A percentile compares a stretch with the other conserved stretches of the same genome.
Evolutionary conservation across 2,888 invertebrate species (phyloP).

Genomic region (Scrobipalpa costella): DNA sequence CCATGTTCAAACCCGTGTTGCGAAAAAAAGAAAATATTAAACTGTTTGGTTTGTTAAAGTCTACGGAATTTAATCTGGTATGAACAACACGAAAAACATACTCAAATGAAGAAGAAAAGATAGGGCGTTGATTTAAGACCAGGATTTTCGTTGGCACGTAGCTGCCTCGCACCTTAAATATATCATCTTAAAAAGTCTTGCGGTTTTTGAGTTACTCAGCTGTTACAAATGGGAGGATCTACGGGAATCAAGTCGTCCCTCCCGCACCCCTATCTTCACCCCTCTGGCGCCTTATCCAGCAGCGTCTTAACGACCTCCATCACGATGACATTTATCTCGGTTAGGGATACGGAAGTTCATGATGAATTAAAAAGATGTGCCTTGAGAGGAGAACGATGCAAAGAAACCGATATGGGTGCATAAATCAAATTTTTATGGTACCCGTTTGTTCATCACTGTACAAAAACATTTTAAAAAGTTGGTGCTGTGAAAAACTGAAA

Average conservation of each 20-base stretch:
- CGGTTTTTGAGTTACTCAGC: conserved; percentile 8
- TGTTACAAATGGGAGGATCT: conserved; percentile 12
- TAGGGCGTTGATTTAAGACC: conserved; percentile 11
- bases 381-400: not conserved
- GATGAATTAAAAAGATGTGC: not conserved
- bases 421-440: too few relatives aligned
- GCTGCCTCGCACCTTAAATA: conserved; percentile 6
- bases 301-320: not conserved
- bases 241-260: not conserved
- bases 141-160: conserved; percentile 4
- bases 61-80: not conserved
- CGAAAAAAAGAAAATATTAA: not conserved
- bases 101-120: not conserved
- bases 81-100: not conserved
- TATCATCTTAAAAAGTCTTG: conserved; percentile 9
- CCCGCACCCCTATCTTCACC: not conserved
- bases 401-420: not conserved
- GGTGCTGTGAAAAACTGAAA: too few relatives aligned
- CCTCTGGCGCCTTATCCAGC: not conserved
- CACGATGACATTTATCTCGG: not conserved
- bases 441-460: too few relatives aligned
- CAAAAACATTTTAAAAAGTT: too few relatives aligned
- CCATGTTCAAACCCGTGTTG: not conserved
- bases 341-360: not conserved
- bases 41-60: not conserved